Base-by-base conservation (phyloP, 2,113 vertebrate genomes). In the Gasterosteus aculeatus region DNA sequence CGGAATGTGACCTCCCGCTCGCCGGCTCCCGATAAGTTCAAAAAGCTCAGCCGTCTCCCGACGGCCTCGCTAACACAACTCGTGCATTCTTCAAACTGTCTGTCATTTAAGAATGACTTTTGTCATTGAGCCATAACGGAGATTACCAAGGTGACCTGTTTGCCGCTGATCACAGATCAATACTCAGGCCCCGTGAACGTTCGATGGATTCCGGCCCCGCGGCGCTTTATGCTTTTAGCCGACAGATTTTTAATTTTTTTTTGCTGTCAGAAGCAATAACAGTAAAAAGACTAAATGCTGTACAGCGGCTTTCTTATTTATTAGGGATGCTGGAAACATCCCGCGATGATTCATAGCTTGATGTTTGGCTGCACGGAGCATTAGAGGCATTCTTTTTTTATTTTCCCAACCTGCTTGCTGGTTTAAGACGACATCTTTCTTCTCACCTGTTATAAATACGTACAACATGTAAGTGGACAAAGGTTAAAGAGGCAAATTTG, bases 381-480 rank as follows among this genome's bases (percentile, higher is more conserved):
- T 73, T 38, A 31, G 29, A 84, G 88, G 61, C 83, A 87, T 91
- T 87, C 87, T 90, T 89, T 44, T 44, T 84, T 77, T 0, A n/a
- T 81, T 83, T 83, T 88, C 47, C 63, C 65, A 71, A 72, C 51
- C 69, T 77, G 69, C 64, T 47, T 68, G 71, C 76, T 78, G 86
- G 33, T 72, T 26, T 81, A 78, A 84, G 69, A 57, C 75, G 78
- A 82, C 83, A 84, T 80, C 68, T 72, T 49, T 54, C 66, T 76
- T 41, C 82, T 75, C 82, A 85, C 77, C 83, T 78, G 72, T 39
- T 83, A 75, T 91, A 81, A 91, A 92, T 92, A 90, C 90, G 87
- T 85, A 91, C 84, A 41, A 63, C 35, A 5, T 59, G 57, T 38
- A 16, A 31, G 63, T 81, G 72, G 71, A 85, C 78, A 83, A 84